A percentile compares a stretch with the other conserved stretches of the same genome.
Conservation (phyloP, 2,888 invertebrate species). For the Fissipunctia ypsillon region DNA sequence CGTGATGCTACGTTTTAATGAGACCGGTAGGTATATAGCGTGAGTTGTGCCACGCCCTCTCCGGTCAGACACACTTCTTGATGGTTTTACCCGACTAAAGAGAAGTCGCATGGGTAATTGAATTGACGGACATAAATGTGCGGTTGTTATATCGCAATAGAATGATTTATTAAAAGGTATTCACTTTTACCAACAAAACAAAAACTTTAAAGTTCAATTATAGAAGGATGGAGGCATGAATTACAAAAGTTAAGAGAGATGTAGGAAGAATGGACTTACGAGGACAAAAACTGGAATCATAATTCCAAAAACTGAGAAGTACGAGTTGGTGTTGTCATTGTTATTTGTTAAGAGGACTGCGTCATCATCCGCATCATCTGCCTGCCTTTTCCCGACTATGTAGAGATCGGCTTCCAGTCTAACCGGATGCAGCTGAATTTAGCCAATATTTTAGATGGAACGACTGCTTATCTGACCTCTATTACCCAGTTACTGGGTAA, state of each 20-base stretch:
- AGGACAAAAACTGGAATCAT: background rate
- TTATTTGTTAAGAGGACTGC: background rate
- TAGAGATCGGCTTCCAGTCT: no score
- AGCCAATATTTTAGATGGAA: background rate
- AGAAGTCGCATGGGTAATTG: constrained; percentile 16
- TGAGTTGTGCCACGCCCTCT: constrained; percentile 54
- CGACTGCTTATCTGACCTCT: no score
- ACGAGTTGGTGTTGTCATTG: no score
- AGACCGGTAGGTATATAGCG: constrained; percentile 50
- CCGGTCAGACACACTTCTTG: constrained; percentile 23
- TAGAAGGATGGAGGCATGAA: background rate
- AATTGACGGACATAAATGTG: background rate
- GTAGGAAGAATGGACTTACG: background rate
- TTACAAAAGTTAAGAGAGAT: background rate
- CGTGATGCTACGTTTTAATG: constrained; percentile 50
- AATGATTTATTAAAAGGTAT: constrained; percentile 7
- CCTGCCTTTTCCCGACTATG: no score
- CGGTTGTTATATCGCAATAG: background rate
- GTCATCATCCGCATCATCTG: no score
- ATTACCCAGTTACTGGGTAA: no score
- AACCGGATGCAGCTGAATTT: background rate
- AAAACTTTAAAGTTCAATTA: background rate
- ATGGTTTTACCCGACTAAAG: constrained; percentile 16
- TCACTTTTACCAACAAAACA: background rate
- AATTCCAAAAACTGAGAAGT: background rate